phyloP scores from a whole-genome alignment of 2,888 invertebrate genomes.

The Apamea crenata region DNA sequence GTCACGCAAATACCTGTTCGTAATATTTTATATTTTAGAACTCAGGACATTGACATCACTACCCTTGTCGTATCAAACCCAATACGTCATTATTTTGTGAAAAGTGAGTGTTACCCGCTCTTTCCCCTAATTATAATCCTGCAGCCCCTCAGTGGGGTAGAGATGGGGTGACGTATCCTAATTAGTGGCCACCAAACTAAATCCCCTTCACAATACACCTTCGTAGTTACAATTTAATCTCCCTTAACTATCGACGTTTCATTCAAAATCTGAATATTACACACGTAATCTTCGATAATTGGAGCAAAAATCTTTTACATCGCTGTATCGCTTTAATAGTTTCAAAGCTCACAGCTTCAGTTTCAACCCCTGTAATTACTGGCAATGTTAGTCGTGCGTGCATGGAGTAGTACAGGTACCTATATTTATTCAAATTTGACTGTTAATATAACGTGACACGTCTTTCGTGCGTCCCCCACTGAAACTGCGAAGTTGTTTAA shows the following conservation, averaged over 20 bases:
- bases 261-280: slow-evolving; percentile 7
- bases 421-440: slow-evolving; percentile 73
- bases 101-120: slow-evolving; percentile 44
- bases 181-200: slow-evolving; percentile 44
- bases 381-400: slow-evolving; percentile 44
- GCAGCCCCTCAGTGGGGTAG: slow-evolving; percentile 27
- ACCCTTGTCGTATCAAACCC: slow-evolving; percentile 19
- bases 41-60: slow-evolving; percentile 22
- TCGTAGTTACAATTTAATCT: slow-evolving; percentile 14
- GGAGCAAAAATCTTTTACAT: neutral
- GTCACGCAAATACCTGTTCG: slow-evolving; percentile 30
- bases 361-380: slow-evolving; percentile 46
- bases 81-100: slow-evolving; percentile 36
- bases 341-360: slow-evolving; percentile 9
- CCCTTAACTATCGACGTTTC: neutral
- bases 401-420: slow-evolving; percentile 47
- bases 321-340: slow-evolving; percentile 20
- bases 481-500: slow-evolving; percentile 62
- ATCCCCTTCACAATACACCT: slow-evolving; percentile 32
- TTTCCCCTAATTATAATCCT: slow-evolving; percentile 56
- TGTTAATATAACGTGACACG: slow-evolving; percentile 73
- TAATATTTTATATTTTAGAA: slow-evolving; percentile 20
- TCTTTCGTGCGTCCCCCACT: slow-evolving; percentile 43
- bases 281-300: slow-evolving; percentile 2
- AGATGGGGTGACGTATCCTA: slow-evolving; percentile 52